Base-by-base conservation (phyloP, 2,113 vertebrate genomes). In the Sialia sialis region DNA sequence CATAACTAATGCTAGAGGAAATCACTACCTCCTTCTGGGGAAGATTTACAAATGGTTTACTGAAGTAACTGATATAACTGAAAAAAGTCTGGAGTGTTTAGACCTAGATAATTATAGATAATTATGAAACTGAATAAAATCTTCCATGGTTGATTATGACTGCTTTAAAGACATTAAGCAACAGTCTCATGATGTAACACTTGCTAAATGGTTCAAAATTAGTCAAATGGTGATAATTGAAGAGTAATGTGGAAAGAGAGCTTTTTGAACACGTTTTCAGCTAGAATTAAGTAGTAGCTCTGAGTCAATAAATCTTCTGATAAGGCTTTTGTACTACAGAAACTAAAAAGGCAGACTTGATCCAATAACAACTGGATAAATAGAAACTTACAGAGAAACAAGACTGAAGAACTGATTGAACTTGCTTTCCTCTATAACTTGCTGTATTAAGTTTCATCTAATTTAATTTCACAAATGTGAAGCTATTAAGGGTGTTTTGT, bases 311-410 rank as follows among this genome's bases (percentile, higher is more conserved):
- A 55, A 27, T 8, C 12, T 67, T 12, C 21, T 64, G 49, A n/a
- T 2, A 0, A 54, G 27, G 8, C 36, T 69, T 1, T 66, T 4
- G 2, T 1, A 5, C 20, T 67, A 12, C 12, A 43, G 55, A 74
- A 62, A 48, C 26, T 48, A 6, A 55, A 59, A 70, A 70, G 32
- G 2, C 25, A 32, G 16, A 41, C 12, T 38, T 18, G 32, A 81
- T 51, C 16, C 26, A 3, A 16, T 46, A 32, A 13, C 20, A 29
- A 5, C 15, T 38, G 46, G 8, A 4, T 68, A 77, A 44, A 29
- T 27, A 80, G n/a, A n/a, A 89, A 64, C 27, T 58, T n/a, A 66
- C 27, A 68, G 41, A 63, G 8, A 48, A 56, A 14, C 27, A 51
- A 63, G 48, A 26, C 56, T 52, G 36, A 68, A 52, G 44, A 72